These are phyloP conservation scores for Ornithoptera alexandrae DNA, from an alignment of 2,888 invertebrate species.

Conservation along the genomic window DNA sequence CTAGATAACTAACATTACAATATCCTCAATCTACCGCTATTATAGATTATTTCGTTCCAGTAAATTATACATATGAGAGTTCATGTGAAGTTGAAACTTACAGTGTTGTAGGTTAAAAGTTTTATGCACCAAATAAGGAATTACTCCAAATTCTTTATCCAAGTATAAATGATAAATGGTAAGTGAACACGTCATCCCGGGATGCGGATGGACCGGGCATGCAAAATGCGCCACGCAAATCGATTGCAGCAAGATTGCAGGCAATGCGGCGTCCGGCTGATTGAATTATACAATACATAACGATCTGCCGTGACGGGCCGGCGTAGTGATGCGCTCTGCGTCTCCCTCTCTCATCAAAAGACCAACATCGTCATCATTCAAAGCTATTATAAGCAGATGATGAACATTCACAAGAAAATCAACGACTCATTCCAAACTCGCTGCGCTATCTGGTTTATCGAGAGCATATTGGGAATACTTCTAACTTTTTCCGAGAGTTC, in stretches of 20 bases:
- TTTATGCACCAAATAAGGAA: too few relatives aligned
- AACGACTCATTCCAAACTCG: too few relatives aligned
- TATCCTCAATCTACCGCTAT: too few relatives aligned
- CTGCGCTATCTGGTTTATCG: too few relatives aligned
- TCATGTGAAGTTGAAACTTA: too few relatives aligned
- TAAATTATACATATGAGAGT: too few relatives aligned
- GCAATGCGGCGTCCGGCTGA: constrained; percentile 49
- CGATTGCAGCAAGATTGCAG: constrained; percentile 51
- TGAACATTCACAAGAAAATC: neutral
- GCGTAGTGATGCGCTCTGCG: constrained; percentile 23
- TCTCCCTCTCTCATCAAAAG: neutral
- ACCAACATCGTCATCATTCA: neutral
- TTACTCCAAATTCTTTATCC: too few relatives aligned
- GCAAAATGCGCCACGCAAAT: constrained; percentile 44
- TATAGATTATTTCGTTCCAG: too few relatives aligned
- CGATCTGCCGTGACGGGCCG: constrained; percentile 27
- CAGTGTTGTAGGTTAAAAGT: too few relatives aligned
- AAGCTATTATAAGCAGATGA: neutral
- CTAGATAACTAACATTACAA: too few relatives aligned
- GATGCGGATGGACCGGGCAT: constrained; percentile 31
- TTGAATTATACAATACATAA: constrained; percentile 52
- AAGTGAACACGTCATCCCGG: constrained; percentile 10
- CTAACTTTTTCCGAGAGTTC: too few relatives aligned
- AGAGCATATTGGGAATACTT: too few relatives aligned
- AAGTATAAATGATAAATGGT: neutral